Conservation (phyloP, 2,888 invertebrate species). For the Sinelater perroti region DNA sequence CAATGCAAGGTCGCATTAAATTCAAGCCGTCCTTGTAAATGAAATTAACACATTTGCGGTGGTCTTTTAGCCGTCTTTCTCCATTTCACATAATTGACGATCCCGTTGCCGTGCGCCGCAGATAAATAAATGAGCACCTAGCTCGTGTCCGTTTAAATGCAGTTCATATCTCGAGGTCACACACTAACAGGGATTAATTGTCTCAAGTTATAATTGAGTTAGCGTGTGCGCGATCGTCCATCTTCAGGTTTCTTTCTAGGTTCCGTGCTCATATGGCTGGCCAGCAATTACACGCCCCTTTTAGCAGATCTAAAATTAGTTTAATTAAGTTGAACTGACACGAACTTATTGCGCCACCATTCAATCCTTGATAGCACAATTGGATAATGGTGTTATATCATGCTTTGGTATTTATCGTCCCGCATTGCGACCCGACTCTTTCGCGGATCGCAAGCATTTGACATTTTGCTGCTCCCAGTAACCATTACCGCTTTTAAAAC, state of each 20-base stretch:
- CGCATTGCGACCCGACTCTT: no score
- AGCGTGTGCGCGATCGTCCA: constrained; percentile 6
- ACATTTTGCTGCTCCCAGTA: no score
- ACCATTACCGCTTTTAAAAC: no score
- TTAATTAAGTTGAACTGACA: constrained; percentile 24
- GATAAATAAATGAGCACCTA: constrained; percentile 5
- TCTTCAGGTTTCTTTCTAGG: background rate
- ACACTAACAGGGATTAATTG: background rate
- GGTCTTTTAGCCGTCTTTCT: no score
- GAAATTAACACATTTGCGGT: constrained; percentile 16
- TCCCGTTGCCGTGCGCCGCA: background rate
- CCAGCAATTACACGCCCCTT: constrained; percentile 10
- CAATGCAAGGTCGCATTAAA: constrained; percentile 29
- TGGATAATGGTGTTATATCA: constrained; percentile 17
- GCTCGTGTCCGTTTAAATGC: constrained; percentile 8
- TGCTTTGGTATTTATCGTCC: constrained; percentile 6
- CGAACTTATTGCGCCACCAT: constrained; percentile 21
- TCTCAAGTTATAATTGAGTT: constrained; percentile 11
- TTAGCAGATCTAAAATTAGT: constrained; percentile 3
- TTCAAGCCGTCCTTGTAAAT: constrained; percentile 15
- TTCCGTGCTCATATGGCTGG: background rate
- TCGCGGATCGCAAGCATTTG: no score
- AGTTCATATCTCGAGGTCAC: background rate
- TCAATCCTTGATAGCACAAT: constrained; percentile 20
- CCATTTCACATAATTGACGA: constrained; percentile 14